These are phyloP conservation scores for Thymelicus sylvestris DNA, from an alignment of 2,888 invertebrate species.

Conservation along the genomic window DNA sequence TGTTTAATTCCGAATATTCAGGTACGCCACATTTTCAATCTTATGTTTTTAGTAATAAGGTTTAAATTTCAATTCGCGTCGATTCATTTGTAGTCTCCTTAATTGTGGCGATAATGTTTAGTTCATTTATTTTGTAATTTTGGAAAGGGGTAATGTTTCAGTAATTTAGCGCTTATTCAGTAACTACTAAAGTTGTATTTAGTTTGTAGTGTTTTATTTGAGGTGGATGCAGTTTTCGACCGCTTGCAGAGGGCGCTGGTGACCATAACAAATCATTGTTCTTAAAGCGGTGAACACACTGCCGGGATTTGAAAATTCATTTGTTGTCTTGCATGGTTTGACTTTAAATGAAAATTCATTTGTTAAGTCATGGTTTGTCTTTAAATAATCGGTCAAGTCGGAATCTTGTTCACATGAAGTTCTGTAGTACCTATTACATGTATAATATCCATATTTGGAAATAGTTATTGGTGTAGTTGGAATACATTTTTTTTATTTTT, in stretches of 20 bases:
- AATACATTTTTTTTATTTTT: too few relatives aligned
- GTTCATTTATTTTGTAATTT: slow-evolving; percentile 78
- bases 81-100: slow-evolving; percentile 72
- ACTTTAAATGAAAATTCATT: background rate
- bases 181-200: slow-evolving; percentile 53
- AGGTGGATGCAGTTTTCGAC: slow-evolving; percentile 71
- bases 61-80: slow-evolving; percentile 43
- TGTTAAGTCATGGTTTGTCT: background rate
- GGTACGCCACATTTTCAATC: slow-evolving; percentile 48
- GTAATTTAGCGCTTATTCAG: slow-evolving; percentile 38
- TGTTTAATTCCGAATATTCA: slow-evolving; percentile 59
- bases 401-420: too few relatives aligned
- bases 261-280: slow-evolving; percentile 81
- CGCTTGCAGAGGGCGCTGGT: slow-evolving; percentile 73
- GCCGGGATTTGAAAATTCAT: slow-evolving; percentile 5
- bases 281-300: slow-evolving; percentile 47
- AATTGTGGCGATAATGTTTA: slow-evolving; percentile 76
- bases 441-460: too few relatives aligned
- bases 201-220: slow-evolving; percentile 46
- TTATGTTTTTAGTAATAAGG: slow-evolving; percentile 40
- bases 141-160: slow-evolving; percentile 41
- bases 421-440: too few relatives aligned
- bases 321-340: background rate
- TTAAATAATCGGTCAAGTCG: background rate
- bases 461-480: too few relatives aligned